Evolutionary conservation across 2,888 invertebrate genomes (phyloP).

Genomic region (Suillia variegata): DNA sequence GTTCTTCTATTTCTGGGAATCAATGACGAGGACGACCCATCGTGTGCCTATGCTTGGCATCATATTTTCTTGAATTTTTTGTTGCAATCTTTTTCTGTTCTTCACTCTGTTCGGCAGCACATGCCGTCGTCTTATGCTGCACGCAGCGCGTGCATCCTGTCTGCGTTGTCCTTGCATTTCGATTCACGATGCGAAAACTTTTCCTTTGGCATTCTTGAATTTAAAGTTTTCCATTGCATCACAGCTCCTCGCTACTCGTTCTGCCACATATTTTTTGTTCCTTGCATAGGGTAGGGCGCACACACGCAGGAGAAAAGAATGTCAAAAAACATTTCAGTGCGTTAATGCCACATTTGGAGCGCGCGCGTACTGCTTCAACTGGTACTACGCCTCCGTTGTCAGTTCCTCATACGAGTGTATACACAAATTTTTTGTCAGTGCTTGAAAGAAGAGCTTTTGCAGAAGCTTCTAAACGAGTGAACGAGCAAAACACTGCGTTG

Average conservation of each 20-base stretch:
- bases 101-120: too few species aligned
- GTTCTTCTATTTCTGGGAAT: neutral
- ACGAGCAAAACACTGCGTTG: neutral
- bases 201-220: slow-evolving; percentile 11
- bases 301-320: slow-evolving; percentile 6
- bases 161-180: too few species aligned
- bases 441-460: slow-evolving; percentile 46
- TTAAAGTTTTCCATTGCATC: slow-evolving; percentile 14
- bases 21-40: neutral
- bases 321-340: slow-evolving; percentile 8
- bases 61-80: too few species aligned
- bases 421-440: slow-evolving; percentile 20
- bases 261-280: neutral
- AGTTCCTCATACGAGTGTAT: too few species aligned
- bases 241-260: neutral
- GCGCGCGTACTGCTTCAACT: too few species aligned
- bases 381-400: slow-evolving; percentile 12
- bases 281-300: neutral
- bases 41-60: too few species aligned
- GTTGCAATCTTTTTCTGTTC: too few species aligned
- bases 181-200: too few species aligned
- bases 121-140: neutral
- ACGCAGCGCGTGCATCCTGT: too few species aligned
- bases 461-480: neutral
- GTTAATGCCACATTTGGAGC: neutral